Percentiles rank a stretch among this genome's conserved stretches.
Evolutionary conservation across 2,888 invertebrate species (phyloP).

Genomic region (Sylvicola fuscatus): DNA sequence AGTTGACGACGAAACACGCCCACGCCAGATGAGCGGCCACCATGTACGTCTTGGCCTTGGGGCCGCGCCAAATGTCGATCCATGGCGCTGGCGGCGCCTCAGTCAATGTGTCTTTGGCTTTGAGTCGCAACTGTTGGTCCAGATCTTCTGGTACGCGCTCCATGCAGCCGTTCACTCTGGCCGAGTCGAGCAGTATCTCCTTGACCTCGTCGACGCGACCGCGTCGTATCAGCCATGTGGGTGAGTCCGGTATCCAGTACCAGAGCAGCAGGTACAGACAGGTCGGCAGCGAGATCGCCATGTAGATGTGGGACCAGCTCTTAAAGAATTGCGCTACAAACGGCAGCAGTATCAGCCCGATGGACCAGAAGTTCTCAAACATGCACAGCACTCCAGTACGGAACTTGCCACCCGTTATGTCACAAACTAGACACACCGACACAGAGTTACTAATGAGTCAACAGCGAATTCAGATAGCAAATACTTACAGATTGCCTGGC

Average conservation of each 20-base stretch:
- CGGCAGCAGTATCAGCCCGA: constrained; percentile 25
- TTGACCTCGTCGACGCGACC: constrained; percentile 18
- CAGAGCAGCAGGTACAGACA: constrained; percentile 19
- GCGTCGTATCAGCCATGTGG: constrained; percentile 24
- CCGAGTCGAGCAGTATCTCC: constrained; percentile 18
- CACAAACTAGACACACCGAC: constrained; percentile 18
- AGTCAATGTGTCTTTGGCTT: constrained; percentile 15
- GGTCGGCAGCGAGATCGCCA: constrained; percentile 26
- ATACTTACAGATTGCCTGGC: constrained; percentile 24
- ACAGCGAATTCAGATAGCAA: neutral
- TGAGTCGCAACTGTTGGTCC: constrained; percentile 14
- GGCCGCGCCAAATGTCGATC: constrained; percentile 9
- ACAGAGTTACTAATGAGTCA: neutral
- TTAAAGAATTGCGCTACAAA: constrained; percentile 20
- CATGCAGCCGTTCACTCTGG: constrained; percentile 19
- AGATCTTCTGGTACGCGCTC: constrained; percentile 19
- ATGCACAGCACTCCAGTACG: constrained; percentile 21
- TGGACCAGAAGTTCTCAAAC: constrained; percentile 27
- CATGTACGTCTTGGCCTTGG: constrained; percentile 18
- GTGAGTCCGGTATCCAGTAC: constrained; percentile 27
- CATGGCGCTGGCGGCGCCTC: constrained; percentile 3
- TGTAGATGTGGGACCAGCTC: constrained; percentile 24
- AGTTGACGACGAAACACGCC: constrained; percentile 22
- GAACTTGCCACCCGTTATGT: constrained; percentile 23
- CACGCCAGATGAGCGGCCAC: constrained; percentile 21